phyloP scores from a whole-genome alignment of 2,797 vertebrate genomes.

The Intellagama lesueurii region DNA sequence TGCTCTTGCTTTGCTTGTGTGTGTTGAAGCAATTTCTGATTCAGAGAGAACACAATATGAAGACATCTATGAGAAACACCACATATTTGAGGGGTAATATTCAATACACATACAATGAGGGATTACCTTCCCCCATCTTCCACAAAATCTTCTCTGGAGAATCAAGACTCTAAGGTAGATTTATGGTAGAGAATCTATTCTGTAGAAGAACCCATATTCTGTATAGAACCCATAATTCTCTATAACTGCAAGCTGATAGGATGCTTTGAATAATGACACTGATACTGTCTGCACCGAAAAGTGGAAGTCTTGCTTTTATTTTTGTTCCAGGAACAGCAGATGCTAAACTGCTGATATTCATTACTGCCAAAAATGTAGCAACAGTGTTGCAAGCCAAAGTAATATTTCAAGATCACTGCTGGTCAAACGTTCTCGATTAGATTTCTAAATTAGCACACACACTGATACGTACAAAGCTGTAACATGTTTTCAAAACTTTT shows the following conservation, averaged over 20 bases:
- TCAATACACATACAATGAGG: too few species aligned
- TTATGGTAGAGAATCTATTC: too few species aligned
- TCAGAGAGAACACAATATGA: too few species aligned
- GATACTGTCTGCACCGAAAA: conserved; percentile 15
- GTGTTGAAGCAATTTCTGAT: too few species aligned
- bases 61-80: background rate
- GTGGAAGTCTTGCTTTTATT: conserved; percentile 36
- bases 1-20: too few species aligned
- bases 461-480: background rate
- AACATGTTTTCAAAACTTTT: background rate
- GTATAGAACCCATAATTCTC: conserved; percentile 24
- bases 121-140: background rate
- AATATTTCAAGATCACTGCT: conserved; percentile 33
- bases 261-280: conserved; percentile 55
- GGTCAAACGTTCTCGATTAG: conserved; percentile 26
- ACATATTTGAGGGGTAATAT: background rate
- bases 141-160: accelerated
- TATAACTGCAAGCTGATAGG: conserved; percentile 26
- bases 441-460: conserved; percentile 36
- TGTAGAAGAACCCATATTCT: background rate
- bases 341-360: conserved; percentile 45
- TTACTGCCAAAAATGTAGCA: background rate
- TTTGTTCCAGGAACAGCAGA: conserved; percentile 48
- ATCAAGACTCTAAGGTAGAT: too few species aligned
- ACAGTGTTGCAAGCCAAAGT: conserved; percentile 49